Evolutionary conservation across 1,140 invertebrate species (phyloP), one percentile per base, ranked within the genome.

Genomic region (Aphelinus atriplicis): DNA sequence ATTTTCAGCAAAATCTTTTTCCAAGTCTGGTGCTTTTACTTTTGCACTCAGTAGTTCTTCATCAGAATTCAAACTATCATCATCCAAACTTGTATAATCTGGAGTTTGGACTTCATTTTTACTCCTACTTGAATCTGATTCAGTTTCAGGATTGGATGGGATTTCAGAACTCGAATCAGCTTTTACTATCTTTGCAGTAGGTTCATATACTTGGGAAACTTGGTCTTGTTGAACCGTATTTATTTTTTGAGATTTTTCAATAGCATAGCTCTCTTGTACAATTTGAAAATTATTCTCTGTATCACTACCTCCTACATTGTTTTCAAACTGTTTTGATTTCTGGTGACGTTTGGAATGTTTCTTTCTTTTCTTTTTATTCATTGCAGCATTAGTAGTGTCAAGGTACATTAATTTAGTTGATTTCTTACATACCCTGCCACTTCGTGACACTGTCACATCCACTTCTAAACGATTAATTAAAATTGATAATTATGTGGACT

Each of bases 31-130:
- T 46, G 26, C 3, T 26, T 43, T 48, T 26, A 58, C 3, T 66
- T 67, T 73, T 6, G 73, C 55, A 51, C 55, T 62, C 42, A 75
- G n/a, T 26, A 75, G 50, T 47, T 74, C 65, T 43, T 75, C 50
- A 57, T 75, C 73, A 56, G 73, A 75, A 50, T 69, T 47, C 45
- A 63, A 7, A 45, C 66, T 75, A 4, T 69, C 73, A 43, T 75
- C 73, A 64, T 75, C 73, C 50, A 63, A 69, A 57, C 65, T 75
- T 26, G 73, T 75, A 57, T 75, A 75, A 69, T 75, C 66, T 10
- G 73, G 73, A 55, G 73, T 75, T 46, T 63, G 46, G 43, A 69
- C 50, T 56, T 56, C 73, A 63, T 75, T 69, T 43, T 67, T 73
- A 65, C 55, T 73, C 2, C 48, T 6, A 50, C 10, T 57, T 69